phyloP scores from a whole-genome alignment of 2,113 vertebrate species.

The Tonatia bakeri region DNA sequence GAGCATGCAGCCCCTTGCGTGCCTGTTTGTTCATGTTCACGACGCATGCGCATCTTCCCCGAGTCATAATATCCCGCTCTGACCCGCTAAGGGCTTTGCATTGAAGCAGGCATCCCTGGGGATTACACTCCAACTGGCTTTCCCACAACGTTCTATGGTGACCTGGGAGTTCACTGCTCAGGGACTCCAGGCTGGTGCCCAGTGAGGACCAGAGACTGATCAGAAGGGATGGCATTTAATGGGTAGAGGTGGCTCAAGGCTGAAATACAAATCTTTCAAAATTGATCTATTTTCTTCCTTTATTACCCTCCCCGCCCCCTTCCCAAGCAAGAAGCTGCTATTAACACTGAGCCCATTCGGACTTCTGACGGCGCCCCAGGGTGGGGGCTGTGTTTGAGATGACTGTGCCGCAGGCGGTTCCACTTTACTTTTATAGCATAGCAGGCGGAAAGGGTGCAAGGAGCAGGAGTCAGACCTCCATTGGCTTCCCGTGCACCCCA shows the following conservation, averaged over 20 bases:
- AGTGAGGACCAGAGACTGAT: constrained; percentile 41
- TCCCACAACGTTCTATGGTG: background rate
- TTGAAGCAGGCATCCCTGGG: background rate
- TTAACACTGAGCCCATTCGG: background rate
- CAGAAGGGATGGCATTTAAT: constrained; percentile 22
- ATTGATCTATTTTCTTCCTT: background rate
- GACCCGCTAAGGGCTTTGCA: constrained; percentile 35
- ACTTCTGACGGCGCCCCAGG: background rate
- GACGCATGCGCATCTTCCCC: background rate
- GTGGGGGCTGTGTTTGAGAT: constrained; percentile 6
- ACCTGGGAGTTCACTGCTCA: constrained; percentile 3
- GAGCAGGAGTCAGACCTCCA: background rate
- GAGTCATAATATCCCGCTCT: background rate
- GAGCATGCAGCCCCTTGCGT: background rate
- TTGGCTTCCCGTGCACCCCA: background rate
- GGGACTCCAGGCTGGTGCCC: background rate
- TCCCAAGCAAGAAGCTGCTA: background rate
- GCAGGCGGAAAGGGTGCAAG: background rate
- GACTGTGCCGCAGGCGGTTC: background rate
- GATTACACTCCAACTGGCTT: constrained; percentile 20
- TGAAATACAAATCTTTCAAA: constrained; percentile 17
- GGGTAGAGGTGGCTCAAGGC: background rate
- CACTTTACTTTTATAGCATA: background rate
- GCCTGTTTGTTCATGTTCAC: background rate
- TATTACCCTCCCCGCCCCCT: background rate